phyloP scores from a whole-genome alignment of 92 coral and sea anemone genomes.

The Epizoanthus fatuus region DNA sequence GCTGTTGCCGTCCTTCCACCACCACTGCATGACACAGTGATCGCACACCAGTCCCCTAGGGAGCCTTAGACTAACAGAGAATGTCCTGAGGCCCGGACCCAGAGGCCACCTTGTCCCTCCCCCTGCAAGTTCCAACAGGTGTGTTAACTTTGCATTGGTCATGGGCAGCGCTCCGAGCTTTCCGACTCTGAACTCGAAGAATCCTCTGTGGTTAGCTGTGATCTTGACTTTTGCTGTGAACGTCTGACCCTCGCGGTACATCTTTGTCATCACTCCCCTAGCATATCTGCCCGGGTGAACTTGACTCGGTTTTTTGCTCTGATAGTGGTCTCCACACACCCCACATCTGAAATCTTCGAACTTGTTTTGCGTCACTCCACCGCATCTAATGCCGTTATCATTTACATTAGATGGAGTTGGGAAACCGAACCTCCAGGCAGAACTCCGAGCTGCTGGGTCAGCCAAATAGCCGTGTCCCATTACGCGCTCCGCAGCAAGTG shows the following conservation, averaged over 20 bases:
- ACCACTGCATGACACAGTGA: conserved; percentile 98
- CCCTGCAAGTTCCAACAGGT: conserved; percentile 65
- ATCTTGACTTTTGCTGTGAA: conserved; percentile 51
- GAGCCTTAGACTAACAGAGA: conserved; percentile 64
- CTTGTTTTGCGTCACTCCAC: conserved; percentile 14
- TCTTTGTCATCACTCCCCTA: not conserved
- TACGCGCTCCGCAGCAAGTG: no score
- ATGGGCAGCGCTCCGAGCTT: conserved; percentile 77
- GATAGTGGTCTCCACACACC: conserved; percentile 31
- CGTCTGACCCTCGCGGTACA: not conserved
- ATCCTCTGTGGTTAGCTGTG: conserved; percentile 87
- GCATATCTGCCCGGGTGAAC: no score
- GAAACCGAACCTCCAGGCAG: conserved; percentile 37
- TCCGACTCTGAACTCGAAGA: conserved; percentile 85
- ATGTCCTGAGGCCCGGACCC: conserved; percentile 18
- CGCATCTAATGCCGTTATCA: conserved; percentile 24
- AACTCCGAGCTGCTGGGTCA: conserved; percentile 8
- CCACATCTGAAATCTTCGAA: conserved; percentile 21
- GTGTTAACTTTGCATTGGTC: conserved; percentile 78
- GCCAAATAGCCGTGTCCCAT: conserved; percentile 25
- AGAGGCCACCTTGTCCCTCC: conserved; percentile 53
- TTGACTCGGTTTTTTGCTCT: no score
- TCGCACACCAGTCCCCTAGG: conserved; percentile 86
- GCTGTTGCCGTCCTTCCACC: conserved; percentile 94
- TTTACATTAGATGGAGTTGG: conserved; percentile 5